A percentile compares a stretch with the other conserved stretches of the same genome.
phyloP scores from a whole-genome alignment of 2,113 vertebrate species.

The Dicaeum eximium region DNA sequence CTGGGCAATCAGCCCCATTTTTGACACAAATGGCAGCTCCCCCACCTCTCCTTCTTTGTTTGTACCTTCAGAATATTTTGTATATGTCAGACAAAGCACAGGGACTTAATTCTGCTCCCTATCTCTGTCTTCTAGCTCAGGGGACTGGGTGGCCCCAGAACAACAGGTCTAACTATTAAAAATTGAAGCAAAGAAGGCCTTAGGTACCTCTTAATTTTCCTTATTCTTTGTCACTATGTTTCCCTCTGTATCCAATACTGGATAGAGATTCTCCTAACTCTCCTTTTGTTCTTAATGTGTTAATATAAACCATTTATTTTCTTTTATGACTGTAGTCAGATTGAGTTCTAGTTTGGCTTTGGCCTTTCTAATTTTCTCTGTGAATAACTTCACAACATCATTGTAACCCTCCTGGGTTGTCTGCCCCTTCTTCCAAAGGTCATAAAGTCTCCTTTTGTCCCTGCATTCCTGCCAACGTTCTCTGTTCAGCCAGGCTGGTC shows the following conservation, averaged over 20 bases:
- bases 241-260: not conserved
- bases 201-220: not conserved
- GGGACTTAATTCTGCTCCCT: not conserved
- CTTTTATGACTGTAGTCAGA: rapidly evolving
- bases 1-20: not conserved
- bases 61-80: not conserved
- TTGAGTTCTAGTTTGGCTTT: not conserved
- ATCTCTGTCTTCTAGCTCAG: not conserved
- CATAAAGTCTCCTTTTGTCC: not conserved
- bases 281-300: not conserved
- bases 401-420: too few relatives aligned
- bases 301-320: not conserved
- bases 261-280: not conserved
- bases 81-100: not conserved
- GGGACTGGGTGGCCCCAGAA: rapidly evolving
- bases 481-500: not conserved
- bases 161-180: not conserved
- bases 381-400: not conserved
- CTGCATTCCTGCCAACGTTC: not conserved
- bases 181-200: not conserved
- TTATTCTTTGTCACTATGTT: not conserved
- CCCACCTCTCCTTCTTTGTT: not conserved
- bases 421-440: not conserved
- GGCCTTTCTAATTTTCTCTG: not conserved
- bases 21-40: not conserved